Percentiles rank a stretch among this genome's conserved stretches.
phyloP scores from a whole-genome alignment of 2,888 invertebrate genomes.

The Oscheius sp. region DNA sequence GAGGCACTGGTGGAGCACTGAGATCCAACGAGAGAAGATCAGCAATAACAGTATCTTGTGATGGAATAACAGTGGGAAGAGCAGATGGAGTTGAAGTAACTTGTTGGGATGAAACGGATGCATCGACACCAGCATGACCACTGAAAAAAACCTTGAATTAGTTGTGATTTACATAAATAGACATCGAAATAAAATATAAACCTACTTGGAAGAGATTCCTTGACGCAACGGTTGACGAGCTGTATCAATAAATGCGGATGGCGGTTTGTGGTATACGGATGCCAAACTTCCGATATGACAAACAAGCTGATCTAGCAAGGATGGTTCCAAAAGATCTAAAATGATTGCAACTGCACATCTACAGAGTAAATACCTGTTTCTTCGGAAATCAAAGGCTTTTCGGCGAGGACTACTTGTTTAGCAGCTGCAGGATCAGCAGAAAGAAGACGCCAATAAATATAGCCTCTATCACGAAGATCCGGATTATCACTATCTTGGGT shows the following conservation, averaged over 20 bases:
- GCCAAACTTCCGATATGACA: constrained; percentile 98
- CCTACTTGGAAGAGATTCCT: constrained; percentile 39
- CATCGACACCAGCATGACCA: constrained; percentile 39
- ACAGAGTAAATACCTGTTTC: constrained; percentile 51
- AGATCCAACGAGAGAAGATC: constrained; percentile 97
- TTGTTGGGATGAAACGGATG: background rate
- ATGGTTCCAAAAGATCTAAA: constrained; percentile 93
- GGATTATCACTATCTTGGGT: constrained; percentile 92
- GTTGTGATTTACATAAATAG: too few relatives aligned
- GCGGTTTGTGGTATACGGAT: constrained; percentile 98
- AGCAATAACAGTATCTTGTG: constrained; percentile 92
- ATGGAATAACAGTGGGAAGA: constrained; percentile 76
- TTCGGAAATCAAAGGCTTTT: constrained; percentile 98
- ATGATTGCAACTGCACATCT: background rate
- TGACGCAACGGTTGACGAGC: constrained; percentile 74
- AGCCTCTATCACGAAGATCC: constrained; percentile 95
- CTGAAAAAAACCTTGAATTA: constrained; percentile 38
- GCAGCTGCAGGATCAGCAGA: constrained; percentile 99
- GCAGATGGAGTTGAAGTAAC: constrained; percentile 9
- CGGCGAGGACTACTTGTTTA: constrained; percentile 95
- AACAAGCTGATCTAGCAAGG: constrained; percentile 91
- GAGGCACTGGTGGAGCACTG: constrained; percentile 76
- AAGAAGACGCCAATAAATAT: constrained; percentile 97
- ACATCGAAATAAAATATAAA: background rate
- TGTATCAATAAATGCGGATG: constrained; percentile 95